Conservation (phyloP, 2,797 vertebrate species). For the Pristis pectinata region DNA sequence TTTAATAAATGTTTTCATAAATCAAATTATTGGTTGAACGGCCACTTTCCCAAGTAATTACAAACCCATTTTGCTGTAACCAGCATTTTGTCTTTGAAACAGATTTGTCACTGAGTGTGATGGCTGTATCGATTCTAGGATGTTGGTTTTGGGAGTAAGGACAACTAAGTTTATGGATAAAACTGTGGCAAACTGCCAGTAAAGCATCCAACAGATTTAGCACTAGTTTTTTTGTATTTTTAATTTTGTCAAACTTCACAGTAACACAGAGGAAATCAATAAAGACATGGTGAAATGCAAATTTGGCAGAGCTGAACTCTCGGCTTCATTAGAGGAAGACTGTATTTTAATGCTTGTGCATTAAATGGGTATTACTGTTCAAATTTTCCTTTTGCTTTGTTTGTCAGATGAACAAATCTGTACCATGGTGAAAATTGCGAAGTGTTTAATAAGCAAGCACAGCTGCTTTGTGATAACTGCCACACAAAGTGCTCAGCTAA, state of each 20-base stretch:
- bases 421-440: conserved; percentile 31
- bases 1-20: background rate
- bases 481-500: conserved; percentile 49
- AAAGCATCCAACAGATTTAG: conserved; percentile 2
- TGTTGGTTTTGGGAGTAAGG: background rate
- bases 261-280: conserved; percentile 21
- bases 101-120: background rate
- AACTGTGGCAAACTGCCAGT: background rate
- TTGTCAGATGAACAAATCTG: conserved; percentile 38
- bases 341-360: background rate
- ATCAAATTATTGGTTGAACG: background rate
- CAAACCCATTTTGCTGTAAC: background rate
- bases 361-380: conserved; percentile 10
- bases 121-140: background rate
- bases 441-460: conserved; percentile 46
- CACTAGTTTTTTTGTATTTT: background rate
- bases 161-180: background rate
- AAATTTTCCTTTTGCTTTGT: conserved; percentile 16
- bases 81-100: background rate
- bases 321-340: conserved; percentile 4
- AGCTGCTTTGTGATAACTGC: conserved; percentile 54
- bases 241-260: conserved; percentile 11
- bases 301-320: conserved; percentile 27
- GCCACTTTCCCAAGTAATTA: background rate
- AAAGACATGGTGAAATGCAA: background rate